Conservation (phyloP, 2,888 invertebrate species). For the Tupiocoris notatus region DNA sequence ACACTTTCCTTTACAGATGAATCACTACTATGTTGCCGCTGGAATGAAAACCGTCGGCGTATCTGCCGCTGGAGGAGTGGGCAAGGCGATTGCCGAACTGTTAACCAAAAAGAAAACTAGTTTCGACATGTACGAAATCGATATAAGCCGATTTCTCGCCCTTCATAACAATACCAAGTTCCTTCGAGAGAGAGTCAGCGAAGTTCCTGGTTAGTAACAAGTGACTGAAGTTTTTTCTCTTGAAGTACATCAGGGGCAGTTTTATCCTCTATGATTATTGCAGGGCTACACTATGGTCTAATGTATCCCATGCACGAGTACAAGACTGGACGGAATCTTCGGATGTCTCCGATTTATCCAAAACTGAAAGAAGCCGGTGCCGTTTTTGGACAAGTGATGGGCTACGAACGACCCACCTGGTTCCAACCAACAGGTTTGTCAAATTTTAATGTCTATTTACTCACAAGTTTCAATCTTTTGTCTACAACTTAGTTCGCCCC, state of each 20-base stretch:
- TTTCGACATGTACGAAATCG: constrained; percentile 83
- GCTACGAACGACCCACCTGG: constrained; percentile 93
- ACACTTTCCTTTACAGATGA: constrained; percentile 62
- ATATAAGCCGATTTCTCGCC: constrained; percentile 85
- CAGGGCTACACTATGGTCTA: constrained; percentile 73
- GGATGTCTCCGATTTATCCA: constrained; percentile 94
- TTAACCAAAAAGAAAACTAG: constrained; percentile 78
- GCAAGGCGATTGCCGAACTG: constrained; percentile 81
- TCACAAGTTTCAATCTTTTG: neutral
- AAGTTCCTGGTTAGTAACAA: constrained; percentile 77
- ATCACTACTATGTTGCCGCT: constrained; percentile 87
- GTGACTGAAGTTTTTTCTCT: too few species aligned
- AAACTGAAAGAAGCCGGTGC: constrained; percentile 87
- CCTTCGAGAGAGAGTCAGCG: constrained; percentile 83
- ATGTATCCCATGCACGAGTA: constrained; percentile 85
- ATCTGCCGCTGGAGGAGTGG: constrained; percentile 93
- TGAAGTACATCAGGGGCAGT: too few species aligned
- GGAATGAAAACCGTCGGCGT: constrained; percentile 97
- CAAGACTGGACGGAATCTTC: constrained; percentile 79
- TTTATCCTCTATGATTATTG: too few species aligned
- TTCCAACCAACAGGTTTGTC: constrained; percentile 62
- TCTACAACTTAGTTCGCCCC: neutral
- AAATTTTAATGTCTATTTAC: too few species aligned
- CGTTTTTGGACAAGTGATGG: constrained; percentile 96
- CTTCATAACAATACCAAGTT: constrained; percentile 94